Conservation (phyloP, 2,888 invertebrate species). For the Leptinotarsa juncta region DNA sequence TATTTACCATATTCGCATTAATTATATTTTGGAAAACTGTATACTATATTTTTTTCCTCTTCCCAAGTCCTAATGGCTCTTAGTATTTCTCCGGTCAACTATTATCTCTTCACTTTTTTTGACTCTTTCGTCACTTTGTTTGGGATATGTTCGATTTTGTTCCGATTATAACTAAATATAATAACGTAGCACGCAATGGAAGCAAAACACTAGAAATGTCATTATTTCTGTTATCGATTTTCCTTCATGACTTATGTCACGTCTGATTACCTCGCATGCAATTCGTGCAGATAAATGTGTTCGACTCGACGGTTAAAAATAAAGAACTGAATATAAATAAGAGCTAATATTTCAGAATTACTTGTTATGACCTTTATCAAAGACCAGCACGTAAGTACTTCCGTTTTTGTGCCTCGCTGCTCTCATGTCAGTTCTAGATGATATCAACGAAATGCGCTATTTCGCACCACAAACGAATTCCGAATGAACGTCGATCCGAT, state of each 20-base stretch:
- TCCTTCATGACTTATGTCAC: conserved; percentile 24
- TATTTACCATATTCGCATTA: too few relatives aligned
- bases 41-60: too few relatives aligned
- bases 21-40: too few relatives aligned
- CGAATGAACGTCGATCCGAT: conserved; percentile 49
- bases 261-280: conserved; percentile 41
- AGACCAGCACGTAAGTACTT: conserved; percentile 52
- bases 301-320: conserved; percentile 38
- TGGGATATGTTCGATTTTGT: too few relatives aligned
- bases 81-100: too few relatives aligned
- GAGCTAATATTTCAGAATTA: conserved; percentile 48
- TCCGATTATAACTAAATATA: background rate
- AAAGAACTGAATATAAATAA: conserved; percentile 48
- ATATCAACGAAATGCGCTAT: conserved; percentile 51
- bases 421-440: conserved; percentile 50
- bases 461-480: conserved; percentile 50
- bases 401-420: conserved; percentile 47
- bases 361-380: conserved; percentile 45
- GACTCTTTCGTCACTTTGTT: too few relatives aligned
- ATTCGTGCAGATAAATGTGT: conserved; percentile 48
- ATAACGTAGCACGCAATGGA: conserved; percentile 9
- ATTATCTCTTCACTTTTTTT: too few relatives aligned
- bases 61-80: too few relatives aligned
- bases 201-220: conserved; percentile 16
- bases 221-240: conserved; percentile 36